Percentiles rank a stretch among this genome's conserved stretches.
Evolutionary conservation across 1,140 invertebrate species (phyloP).

Genomic region (Holotrichia oblita): DNA sequence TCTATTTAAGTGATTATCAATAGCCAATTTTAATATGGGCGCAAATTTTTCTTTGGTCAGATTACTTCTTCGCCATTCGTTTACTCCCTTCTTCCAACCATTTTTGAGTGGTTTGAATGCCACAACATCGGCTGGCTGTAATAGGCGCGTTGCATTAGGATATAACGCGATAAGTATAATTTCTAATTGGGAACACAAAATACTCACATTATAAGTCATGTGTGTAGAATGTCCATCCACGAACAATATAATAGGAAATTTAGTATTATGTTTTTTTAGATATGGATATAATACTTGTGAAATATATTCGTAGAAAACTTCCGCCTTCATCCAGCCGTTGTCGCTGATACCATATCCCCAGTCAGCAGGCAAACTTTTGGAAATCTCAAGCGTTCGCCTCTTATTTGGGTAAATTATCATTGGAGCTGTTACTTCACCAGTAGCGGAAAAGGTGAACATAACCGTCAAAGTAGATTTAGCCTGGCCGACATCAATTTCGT

Average conservation of each 20-base stretch:
- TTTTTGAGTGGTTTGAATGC: constrained; percentile 56
- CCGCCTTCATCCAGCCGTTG: constrained; percentile 59
- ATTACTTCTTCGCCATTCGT: constrained; percentile 47
- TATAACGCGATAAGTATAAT: constrained; percentile 41
- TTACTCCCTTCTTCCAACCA: constrained; percentile 49
- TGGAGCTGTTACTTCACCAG: too few relatives aligned
- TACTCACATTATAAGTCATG: constrained; percentile 47
- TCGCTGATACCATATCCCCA: constrained; percentile 57
- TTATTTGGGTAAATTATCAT: constrained; percentile 53
- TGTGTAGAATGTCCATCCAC: constrained; percentile 56
- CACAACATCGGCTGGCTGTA: constrained; percentile 58
- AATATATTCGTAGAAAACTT: constrained; percentile 59
- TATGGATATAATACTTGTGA: constrained; percentile 56
- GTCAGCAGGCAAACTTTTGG: constrained; percentile 50
- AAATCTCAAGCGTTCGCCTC: constrained; percentile 50
- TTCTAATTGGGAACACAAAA: constrained; percentile 49
- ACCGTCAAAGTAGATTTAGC: too few relatives aligned
- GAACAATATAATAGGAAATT: constrained; percentile 45
- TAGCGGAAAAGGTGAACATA: too few relatives aligned
- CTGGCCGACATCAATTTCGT: too few relatives aligned
- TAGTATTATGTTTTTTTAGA: constrained; percentile 41
- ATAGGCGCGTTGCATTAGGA: constrained; percentile 39
- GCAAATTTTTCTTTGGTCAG: constrained; percentile 50
- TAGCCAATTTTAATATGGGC: constrained; percentile 49
- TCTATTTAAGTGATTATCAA: constrained; percentile 44